These are phyloP conservation scores for Nixonia krombeini DNA, from an alignment of 1,140 invertebrate species.

Conservation along the genomic window DNA sequence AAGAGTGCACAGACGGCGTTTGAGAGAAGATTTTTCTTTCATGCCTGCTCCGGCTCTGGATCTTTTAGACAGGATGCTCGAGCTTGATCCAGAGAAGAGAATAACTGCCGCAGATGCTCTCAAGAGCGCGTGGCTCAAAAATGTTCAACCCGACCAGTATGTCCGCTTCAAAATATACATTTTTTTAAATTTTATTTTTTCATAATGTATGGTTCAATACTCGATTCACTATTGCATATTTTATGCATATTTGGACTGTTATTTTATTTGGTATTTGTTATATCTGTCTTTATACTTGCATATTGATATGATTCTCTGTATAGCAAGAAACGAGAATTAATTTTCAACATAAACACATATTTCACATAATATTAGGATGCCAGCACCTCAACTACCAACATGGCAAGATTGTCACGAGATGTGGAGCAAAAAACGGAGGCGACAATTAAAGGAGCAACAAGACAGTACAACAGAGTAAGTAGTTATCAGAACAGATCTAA, in stretches of 20 bases:
- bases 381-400: slow-evolving; percentile 86
- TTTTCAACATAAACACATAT: no score
- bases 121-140: slow-evolving; percentile 93
- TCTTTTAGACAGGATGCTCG: slow-evolving; percentile 96
- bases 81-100: slow-evolving; percentile 93
- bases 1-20: slow-evolving; percentile 87
- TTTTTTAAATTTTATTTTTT: background rate
- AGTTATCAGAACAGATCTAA: slow-evolving; percentile 22
- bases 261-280: slow-evolving; percentile 4
- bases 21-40: slow-evolving; percentile 94
- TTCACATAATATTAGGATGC: slow-evolving; percentile 76
- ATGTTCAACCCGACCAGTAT: slow-evolving; percentile 91
- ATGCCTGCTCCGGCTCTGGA: slow-evolving; percentile 93
- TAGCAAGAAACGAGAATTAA: no score
- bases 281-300: no score
- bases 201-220: background rate
- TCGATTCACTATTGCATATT: no score
- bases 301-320: no score
- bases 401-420: slow-evolving; percentile 99
- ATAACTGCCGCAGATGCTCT: slow-evolving; percentile 96
- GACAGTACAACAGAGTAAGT: slow-evolving; percentile 74
- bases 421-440: slow-evolving; percentile 94
- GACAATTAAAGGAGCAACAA: slow-evolving; percentile 85
- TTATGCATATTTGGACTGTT: no score
- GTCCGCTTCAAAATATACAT: slow-evolving; percentile 60